Base-by-base conservation (phyloP, 2,888 invertebrate genomes). In the Venusia cambrica region DNA sequence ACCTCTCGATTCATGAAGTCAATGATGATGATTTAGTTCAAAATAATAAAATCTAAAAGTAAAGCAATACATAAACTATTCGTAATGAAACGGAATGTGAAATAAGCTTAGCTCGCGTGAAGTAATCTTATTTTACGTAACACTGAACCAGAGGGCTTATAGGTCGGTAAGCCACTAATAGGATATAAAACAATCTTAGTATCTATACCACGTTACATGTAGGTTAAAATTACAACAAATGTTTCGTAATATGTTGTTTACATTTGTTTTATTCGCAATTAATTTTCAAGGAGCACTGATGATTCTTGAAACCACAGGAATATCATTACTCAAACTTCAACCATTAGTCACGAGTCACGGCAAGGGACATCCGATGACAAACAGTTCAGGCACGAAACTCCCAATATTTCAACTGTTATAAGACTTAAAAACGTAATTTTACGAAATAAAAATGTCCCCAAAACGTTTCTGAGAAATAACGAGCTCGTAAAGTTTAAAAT, bases 81-180 rank as follows among this genome's bases (percentile, higher is more conserved):
- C n/a, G n/a, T n/a, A n/a, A n/a, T n/a, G n/a, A n/a, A n/a, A n/a
- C n/a, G n/a, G n/a, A 19, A 26, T 21, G 25, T 35, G 24, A 16
- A 24, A 34, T 28, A 39, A 32, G 28, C 7, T 27, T 34, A 38
- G 25, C 5, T 30, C 21, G 39, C 21, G 44, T 45, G 39, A 25
- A 39, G 31, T 47, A 49, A 49, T 45, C 49, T 33, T 33, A 40
- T 47, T 49, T 47, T 27, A 49, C 44, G 45, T 49, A 42, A 45
- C 49, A 47, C 30, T 47, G 49, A 41, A 40, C 47, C 33, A 27
- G 33, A 33, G 25, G 47, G 42, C 45, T 43, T 42, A n/a, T n/a
- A 40, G 24, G 30, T 33, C 25, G 24, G 39, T 45, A 47, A 49
- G 28, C 44, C 41, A 39, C 44, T 47, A 38, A 47, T 42, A 36